phyloP scores from a whole-genome alignment of 2,888 invertebrate species.

The Zaprionus bogoriensis region DNA sequence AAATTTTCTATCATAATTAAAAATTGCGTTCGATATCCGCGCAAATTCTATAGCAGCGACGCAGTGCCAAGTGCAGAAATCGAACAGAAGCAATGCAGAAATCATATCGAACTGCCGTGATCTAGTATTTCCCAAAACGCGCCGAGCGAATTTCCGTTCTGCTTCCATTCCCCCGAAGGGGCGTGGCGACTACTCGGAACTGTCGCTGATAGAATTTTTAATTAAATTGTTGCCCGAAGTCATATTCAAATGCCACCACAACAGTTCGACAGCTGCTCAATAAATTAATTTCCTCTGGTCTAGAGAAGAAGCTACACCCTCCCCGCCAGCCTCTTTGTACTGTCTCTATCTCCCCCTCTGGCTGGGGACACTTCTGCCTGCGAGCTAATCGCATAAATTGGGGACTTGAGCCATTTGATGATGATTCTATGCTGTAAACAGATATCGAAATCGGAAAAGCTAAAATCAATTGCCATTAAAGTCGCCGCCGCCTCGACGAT shows the following conservation, averaged over 20 bases:
- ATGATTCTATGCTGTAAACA: neutral
- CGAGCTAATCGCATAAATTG: conserved; percentile 16
- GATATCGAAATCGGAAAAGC: conserved; percentile 3
- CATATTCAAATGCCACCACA: conserved; percentile 25
- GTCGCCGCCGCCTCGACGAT: conserved; percentile 25
- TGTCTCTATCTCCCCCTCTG: too few species aligned
- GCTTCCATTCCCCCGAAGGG: neutral
- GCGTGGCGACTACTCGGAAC: neutral
- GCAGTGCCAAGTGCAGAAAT: neutral
- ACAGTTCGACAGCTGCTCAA: conserved; percentile 24
- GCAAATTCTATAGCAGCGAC: too few species aligned
- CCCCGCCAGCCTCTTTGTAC: neutral
- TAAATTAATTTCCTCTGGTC: conserved; percentile 34
- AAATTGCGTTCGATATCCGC: too few species aligned
- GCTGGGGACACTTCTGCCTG: neutral
- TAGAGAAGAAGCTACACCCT: too few species aligned
- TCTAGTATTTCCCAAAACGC: conserved; percentile 21
- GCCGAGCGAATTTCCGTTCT: conserved; percentile 25
- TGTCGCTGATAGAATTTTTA: conserved; percentile 34
- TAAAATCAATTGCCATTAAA: conserved; percentile 38
- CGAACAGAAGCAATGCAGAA: neutral
- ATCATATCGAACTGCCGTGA: conserved; percentile 16
- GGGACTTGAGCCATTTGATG: conserved; percentile 1
- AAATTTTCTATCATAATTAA: too few species aligned
- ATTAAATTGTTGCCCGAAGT: conserved; percentile 44